A percentile compares a stretch with the other conserved stretches of the same genome.
Conservation (phyloP, 1,140 invertebrate species). For the Nasonia giraulti region DNA sequence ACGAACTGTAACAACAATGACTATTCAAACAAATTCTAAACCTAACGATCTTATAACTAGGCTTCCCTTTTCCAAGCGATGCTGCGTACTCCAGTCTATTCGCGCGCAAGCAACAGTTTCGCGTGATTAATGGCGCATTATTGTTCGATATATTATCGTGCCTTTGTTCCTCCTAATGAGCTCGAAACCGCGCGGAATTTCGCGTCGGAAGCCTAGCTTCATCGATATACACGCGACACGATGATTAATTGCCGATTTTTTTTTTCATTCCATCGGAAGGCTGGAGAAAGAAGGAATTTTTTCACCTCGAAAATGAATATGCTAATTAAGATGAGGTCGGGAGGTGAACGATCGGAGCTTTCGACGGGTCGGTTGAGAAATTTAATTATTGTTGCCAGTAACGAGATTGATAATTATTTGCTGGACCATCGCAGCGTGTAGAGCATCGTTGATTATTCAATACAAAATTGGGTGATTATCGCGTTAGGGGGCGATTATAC, state of each 20-base stretch:
- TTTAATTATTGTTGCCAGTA: too few relatives aligned
- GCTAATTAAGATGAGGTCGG: background rate
- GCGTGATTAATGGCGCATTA: conserved; percentile 42
- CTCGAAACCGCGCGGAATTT: background rate
- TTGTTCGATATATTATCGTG: conserved; percentile 34
- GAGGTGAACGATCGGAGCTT: background rate
- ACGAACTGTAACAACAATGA: too few relatives aligned
- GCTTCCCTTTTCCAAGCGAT: background rate
- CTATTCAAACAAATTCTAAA: too few relatives aligned
- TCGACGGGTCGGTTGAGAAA: background rate
- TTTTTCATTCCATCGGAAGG: background rate
- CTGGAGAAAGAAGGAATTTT: too few relatives aligned
- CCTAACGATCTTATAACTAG: background rate
- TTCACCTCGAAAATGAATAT: background rate
- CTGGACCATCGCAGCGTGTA: too few relatives aligned
- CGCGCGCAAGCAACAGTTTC: background rate
- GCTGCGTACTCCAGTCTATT: background rate
- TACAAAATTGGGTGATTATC: too few relatives aligned
- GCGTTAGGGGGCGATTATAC: too few relatives aligned
- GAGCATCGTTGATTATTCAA: too few relatives aligned
- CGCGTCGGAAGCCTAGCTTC: background rate
- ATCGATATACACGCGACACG: background rate
- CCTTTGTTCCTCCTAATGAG: conserved; percentile 33
- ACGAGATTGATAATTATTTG: too few relatives aligned
- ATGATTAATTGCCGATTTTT: conserved; percentile 25